Base-by-base conservation (phyloP, 2,797 vertebrate genomes). In the Urocyon cinereoargenteus region DNA sequence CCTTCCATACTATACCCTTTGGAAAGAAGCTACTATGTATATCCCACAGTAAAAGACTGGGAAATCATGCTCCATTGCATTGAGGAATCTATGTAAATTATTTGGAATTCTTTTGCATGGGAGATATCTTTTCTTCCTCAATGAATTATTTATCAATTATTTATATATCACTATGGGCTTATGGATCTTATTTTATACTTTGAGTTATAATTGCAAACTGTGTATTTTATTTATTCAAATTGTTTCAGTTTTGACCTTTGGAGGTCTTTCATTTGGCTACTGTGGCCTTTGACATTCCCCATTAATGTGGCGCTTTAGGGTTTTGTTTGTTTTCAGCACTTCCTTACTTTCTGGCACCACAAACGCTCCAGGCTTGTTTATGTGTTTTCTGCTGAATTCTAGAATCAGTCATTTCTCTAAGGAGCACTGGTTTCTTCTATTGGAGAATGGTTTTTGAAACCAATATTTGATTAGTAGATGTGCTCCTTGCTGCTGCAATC, bases 221-320 rank as follows among this genome's bases (percentile, higher is more conserved):
- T 13, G 4, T 18, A 31, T 49, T 75, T 75, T 75, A 18, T 28
- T 72, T 49, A 75, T 18, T 49, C 26, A 31, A 28, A 31, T 28
- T 18, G 7, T 75, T 49, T 26, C 45, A 28, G 45, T 49, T 49
- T 75, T 75, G 15, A 10, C 45, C 45, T 28, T 49, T 75, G 26
- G 8, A 9, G 28, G 15, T 70, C 19, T 75, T 53, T 36, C 12
- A 18, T 93, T 90, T 51, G 31, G 6, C 2, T 66, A 6, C 13
- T 79, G 6, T 78, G 1, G 13, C 6, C 18, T 31, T 64, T 64
- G 49, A 28, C 0, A 22, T 8, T 21, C 2, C 0, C 1, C 21
- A 53, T 15, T 40, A 62, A 34, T 26, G 21, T 61, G 34, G 3
- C 3, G 2, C 51, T 31, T 40, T 24, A 21, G 36, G 19, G 22